Evolutionary conservation across 2,888 invertebrate species (phyloP), one percentile per base, ranked within the genome.

Genomic region (Aethes cnicana): DNA sequence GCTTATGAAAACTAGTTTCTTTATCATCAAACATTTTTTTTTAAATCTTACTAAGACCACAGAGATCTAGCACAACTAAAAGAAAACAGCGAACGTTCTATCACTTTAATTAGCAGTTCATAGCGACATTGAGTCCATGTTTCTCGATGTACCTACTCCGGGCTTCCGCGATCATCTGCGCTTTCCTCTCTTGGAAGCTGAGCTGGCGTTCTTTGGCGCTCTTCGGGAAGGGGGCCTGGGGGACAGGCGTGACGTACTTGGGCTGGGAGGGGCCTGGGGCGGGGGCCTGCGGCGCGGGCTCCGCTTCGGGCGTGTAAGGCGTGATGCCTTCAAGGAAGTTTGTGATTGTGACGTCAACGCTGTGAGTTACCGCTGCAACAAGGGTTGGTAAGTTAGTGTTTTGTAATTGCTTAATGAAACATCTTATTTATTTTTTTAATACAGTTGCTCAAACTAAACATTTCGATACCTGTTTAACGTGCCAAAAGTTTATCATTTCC

Each of bases 151-250:
- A 97, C 71, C 93, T 91, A 76, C 91, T 91, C 56, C 95, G 88
- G 1, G 96, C 96, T 58, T 92, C 93, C 9, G 94, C 94, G 55
- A 96, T 93, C 89, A 97, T 93, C 67, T 92, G 92, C 41, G 92
- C 91, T 77, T 96, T 97, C 52, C 94, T 84, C 69, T 96, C 95
- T 66, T 95, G 94, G 81, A 95, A 95, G 57, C 95, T 94, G 62
- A 93, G 79, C 69, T 93, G 94, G 14, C 95, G 80, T 59, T 94
- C 94, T 32, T 84, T 84, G 0, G 92, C 91, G 6, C 86, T 90
- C 58, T 85, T 87, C 0, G 91, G 90, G 78, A 92, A 93, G 4
- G 80, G 74, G 1, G 89, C 81, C 0, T 81, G 73, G 23, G 81
- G 75, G 3, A 59, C 43, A 1, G 86, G 80, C 1, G 68, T 74